A percentile compares a stretch with the other conserved stretches of the same genome.
Evolutionary conservation across 2,113 vertebrate genomes (phyloP).

Genomic region (Echinops telfairi): DNA sequence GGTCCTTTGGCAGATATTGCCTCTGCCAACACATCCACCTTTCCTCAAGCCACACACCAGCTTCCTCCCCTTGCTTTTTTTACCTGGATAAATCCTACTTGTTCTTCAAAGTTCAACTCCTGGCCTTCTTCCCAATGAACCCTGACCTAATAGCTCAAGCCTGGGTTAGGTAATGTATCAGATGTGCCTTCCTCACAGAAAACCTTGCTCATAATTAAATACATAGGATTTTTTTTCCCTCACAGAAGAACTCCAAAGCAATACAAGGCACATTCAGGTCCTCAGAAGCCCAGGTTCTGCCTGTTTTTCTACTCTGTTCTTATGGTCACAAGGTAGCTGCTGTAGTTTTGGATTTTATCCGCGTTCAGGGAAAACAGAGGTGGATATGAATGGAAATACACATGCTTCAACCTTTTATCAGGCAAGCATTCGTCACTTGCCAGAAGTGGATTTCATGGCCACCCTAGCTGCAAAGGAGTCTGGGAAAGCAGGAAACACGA

Average conservation of each 20-base stretch:
- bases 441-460: not conserved
- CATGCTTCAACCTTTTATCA: conserved; percentile 23
- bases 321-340: not conserved
- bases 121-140: no score
- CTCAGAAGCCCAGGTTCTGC: not conserved
- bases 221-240: not conserved
- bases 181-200: conserved; percentile 16
- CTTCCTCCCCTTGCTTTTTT: no score
- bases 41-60: no score
- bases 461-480: not conserved
- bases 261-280: not conserved
- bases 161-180: not conserved
- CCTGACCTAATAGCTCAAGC: not conserved
- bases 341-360: not conserved
- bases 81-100: no score
- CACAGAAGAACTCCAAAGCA: not conserved
- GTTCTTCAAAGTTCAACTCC: no score
- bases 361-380: conserved; percentile 16
- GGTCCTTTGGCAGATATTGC: no score
- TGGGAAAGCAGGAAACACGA: not conserved
- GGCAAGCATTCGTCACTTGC: not conserved
- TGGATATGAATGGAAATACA: not conserved
- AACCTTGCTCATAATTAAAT: not conserved
- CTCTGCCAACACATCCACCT: no score
- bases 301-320: not conserved